phyloP scores from a whole-genome alignment of 2,888 invertebrate genomes.

The Drosophila crucigera region DNA sequence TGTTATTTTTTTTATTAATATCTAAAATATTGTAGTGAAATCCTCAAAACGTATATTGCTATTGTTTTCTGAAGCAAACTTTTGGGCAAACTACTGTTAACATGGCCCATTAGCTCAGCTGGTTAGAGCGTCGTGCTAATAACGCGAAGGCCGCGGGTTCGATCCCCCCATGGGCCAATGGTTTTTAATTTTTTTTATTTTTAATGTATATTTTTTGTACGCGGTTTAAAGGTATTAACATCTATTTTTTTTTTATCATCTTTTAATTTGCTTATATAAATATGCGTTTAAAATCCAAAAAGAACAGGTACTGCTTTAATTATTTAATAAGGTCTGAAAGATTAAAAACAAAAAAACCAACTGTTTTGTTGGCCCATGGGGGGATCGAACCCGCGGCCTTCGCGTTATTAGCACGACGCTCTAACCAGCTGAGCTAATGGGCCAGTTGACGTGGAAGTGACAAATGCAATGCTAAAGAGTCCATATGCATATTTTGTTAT shows the following conservation, averaged over 20 bases:
- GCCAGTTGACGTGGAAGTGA: conserved; percentile 44
- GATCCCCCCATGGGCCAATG: conserved; percentile 65
- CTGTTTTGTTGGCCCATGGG: conserved; percentile 82
- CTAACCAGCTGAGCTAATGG: conserved; percentile 86
- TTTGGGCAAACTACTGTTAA: accelerated
- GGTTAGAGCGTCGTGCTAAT: conserved; percentile 86
- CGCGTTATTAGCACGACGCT: conserved; percentile 86
- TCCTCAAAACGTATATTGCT: neutral
- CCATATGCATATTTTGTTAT: neutral
- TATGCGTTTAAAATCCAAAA: neutral
- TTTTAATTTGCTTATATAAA: neutral
- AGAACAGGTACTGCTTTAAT: accelerated
- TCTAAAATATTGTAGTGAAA: neutral
- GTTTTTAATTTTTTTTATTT: neutral
- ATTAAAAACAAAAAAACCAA: neutral
- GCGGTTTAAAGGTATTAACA: neutral
- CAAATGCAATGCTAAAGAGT: neutral
- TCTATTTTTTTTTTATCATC: accelerated
- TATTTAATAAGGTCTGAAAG: neutral
- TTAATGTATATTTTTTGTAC: neutral
- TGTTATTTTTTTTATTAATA: neutral
- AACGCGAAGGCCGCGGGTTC: conserved; percentile 86
- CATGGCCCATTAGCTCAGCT: conserved; percentile 85
- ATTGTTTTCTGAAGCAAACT: neutral
- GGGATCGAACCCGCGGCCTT: conserved; percentile 86